phyloP scores from a whole-genome alignment of 2,113 vertebrate species.

The Pan troglodytes region NHGRI_mPanTro3-v2.1_pri NC_072401.2:42849001-42849500 shows the following conservation, averaged over 20 bases:
- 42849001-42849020: not conserved
- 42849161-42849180: not conserved
- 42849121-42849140: not conserved
- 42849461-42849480: slow-evolving; percentile 68
- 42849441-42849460: slow-evolving; percentile 66
- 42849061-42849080: not conserved
- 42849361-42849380: slow-evolving; percentile 48
- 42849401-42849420: slow-evolving; percentile 73
- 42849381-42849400: slow-evolving; percentile 64
- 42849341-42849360: slow-evolving; percentile 62
- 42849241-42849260: slow-evolving; percentile 42
- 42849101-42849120: not conserved
- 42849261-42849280: slow-evolving; percentile 43
- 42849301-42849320: slow-evolving; percentile 78
- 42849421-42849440: slow-evolving; percentile 70
- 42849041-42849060: not conserved
- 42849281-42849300: slow-evolving; percentile 69
- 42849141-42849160: not conserved
- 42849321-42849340: slow-evolving; percentile 73
- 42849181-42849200: not conserved
- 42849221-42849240: slow-evolving; percentile 35
- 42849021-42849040: accelerated
- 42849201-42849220: slow-evolving; percentile 41
- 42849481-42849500: slow-evolving; percentile 68
- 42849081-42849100: not conserved